Evolutionary conservation across 2,113 vertebrate genomes (phyloP).

Genomic region (Oreocharis arfaki): DNA sequence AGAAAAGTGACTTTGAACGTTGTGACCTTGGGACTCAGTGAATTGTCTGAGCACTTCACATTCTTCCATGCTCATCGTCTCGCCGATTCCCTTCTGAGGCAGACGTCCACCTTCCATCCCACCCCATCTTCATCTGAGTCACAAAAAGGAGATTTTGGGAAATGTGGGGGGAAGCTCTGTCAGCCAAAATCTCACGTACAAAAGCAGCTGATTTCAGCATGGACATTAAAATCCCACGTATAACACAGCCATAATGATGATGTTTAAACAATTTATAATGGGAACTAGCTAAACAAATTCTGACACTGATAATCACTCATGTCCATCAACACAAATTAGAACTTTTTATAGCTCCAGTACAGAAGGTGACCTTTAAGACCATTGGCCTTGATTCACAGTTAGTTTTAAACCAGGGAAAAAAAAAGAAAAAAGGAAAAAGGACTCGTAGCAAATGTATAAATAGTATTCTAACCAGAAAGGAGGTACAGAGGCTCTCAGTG

Average conservation of each 20-base stretch:
- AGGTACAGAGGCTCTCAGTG: background rate
- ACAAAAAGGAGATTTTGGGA: background rate
- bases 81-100: background rate
- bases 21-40: background rate
- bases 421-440: background rate
- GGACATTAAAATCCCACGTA: background rate
- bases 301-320: conserved; percentile 55
- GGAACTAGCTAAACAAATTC: conserved; percentile 22
- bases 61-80: background rate
- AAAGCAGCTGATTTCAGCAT: background rate
- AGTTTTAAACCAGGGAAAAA: background rate
- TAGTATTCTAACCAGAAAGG: background rate
- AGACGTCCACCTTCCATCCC: background rate
- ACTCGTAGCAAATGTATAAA: background rate
- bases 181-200: accelerated
- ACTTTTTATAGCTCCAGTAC: conserved; percentile 53
- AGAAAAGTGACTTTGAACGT: background rate
- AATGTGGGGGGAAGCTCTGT: background rate
- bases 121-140: background rate
- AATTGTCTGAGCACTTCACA: background rate
- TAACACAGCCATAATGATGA: background rate
- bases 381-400: conserved; percentile 21
- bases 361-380: conserved; percentile 61
- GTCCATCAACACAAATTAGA: conserved; percentile 48
- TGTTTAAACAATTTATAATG: conserved; percentile 12